Percentiles rank a stretch among this genome's conserved stretches.
These are phyloP conservation scores for Megastigmus dorsalis DNA, from an alignment of 2,888 invertebrate genomes.

Conservation along the genomic window DNA sequence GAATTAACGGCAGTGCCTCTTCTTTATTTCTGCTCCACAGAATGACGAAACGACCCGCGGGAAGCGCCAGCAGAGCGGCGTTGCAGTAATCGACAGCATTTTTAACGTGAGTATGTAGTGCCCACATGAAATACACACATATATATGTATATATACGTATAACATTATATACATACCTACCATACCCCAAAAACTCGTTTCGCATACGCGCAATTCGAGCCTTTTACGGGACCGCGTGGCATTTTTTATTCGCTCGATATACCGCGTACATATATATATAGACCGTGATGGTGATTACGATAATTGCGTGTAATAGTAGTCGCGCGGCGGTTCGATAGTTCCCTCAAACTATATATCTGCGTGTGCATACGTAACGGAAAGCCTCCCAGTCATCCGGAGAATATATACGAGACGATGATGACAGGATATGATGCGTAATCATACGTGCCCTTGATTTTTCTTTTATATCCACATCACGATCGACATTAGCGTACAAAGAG, in stretches of 20 bases:
- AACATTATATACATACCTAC: no score
- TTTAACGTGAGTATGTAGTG: slow-evolving; percentile 64
- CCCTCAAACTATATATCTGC: no score
- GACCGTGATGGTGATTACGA: slow-evolving; percentile 26
- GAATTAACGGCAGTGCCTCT: no score
- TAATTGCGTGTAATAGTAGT: slow-evolving; percentile 39
- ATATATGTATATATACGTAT: background rate
- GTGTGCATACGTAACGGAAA: no score
- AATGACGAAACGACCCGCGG: slow-evolving; percentile 52
- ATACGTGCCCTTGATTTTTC: no score
- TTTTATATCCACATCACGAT: no score
- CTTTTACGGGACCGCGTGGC: slow-evolving; percentile 12
- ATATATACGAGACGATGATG: no score
- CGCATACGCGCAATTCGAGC: background rate
- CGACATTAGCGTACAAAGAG: no score
- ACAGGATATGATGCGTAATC: no score
- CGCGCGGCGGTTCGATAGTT: background rate
- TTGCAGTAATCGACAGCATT: slow-evolving; percentile 61
- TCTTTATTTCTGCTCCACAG: slow-evolving; percentile 59
- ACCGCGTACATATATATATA: no score
- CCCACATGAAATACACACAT: background rate
- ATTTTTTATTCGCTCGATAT: background rate
- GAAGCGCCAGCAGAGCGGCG: slow-evolving; percentile 58
- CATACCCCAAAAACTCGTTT: slow-evolving; percentile 23
- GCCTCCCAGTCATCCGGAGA: no score